Conservation (phyloP, 2,797 vertebrate species). For the Chaetophractus vellerosus region DNA sequence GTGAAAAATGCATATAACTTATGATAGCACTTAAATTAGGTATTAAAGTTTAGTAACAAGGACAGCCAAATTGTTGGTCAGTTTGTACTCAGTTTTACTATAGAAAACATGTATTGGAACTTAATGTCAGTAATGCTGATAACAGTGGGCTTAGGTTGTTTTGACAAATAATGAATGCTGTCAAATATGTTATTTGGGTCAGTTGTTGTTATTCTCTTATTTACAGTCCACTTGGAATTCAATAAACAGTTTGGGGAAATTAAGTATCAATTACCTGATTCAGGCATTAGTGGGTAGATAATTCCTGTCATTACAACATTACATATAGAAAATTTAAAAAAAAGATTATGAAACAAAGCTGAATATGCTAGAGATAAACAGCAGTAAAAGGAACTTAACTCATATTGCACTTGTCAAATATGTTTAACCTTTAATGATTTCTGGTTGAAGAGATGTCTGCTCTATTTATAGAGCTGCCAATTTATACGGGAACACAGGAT, state of each 20-base stretch:
- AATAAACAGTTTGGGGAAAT: not conserved
- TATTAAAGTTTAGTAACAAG: conserved; percentile 16
- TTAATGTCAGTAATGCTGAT: conserved; percentile 37
- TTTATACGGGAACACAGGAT: not conserved
- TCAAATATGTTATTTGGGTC: not conserved
- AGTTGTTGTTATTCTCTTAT: conserved; percentile 19
- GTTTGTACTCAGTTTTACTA: not conserved
- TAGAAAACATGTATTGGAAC: not conserved
- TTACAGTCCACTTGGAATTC: not conserved
- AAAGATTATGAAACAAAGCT: conserved; percentile 20
- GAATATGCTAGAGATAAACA: not conserved
- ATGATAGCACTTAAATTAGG: not conserved
- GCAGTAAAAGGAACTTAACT: conserved; percentile 15
- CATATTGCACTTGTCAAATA: not conserved
- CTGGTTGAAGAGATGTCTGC: not conserved
- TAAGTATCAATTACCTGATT: not conserved
- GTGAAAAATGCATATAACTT: conserved; percentile 21
- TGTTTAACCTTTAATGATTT: conserved; percentile 43
- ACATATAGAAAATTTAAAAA: not conserved
- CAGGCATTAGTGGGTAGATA: not conserved
- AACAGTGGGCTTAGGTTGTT: not conserved
- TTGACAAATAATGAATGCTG: conserved; percentile 26
- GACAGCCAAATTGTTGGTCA: not conserved
- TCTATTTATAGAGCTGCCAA: not conserved
- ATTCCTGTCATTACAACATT: not conserved